A percentile compares a stretch with the other conserved stretches of the same genome.
phyloP scores from a whole-genome alignment of 2,888 invertebrate genomes.

The Syrphus vitripennis region DNA sequence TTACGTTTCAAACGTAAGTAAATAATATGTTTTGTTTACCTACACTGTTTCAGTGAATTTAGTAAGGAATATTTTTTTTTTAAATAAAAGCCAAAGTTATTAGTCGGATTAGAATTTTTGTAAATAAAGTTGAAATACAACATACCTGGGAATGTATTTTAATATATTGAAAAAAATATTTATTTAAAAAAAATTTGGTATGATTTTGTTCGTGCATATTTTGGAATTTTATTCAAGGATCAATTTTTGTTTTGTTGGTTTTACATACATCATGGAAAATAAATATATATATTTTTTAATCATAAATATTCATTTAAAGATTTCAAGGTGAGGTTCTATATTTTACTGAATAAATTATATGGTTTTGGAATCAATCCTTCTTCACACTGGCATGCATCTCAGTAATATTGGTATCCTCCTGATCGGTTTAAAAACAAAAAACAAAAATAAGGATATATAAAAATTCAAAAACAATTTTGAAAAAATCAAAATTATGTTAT shows the following conservation, averaged over 20 bases:
- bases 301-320: neutral
- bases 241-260: conserved; percentile 33
- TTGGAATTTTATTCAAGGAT: conserved; percentile 53
- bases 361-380: conserved; percentile 42
- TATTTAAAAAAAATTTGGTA: conserved; percentile 27
- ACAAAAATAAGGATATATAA: neutral
- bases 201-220: conserved; percentile 30
- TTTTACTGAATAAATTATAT: neutral
- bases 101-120: conserved; percentile 58
- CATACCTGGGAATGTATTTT: conserved; percentile 42
- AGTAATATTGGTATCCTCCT: conserved; percentile 65
- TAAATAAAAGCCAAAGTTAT: conserved; percentile 34
- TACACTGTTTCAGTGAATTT: too few species aligned
- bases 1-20: conserved; percentile 41
- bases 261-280: conserved; percentile 25
- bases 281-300: conserved; percentile 28
- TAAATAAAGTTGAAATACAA: conserved; percentile 32
- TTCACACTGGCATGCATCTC: conserved; percentile 25
- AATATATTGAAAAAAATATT: conserved; percentile 16
- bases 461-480: neutral
- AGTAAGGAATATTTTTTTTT: neutral
- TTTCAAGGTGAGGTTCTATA: neutral
- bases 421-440: conserved; percentile 41
- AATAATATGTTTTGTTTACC: neutral
- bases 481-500: neutral